Conservation (phyloP, 92 coral and sea anemone species). For the Parazoanthus swiftii region DNA sequence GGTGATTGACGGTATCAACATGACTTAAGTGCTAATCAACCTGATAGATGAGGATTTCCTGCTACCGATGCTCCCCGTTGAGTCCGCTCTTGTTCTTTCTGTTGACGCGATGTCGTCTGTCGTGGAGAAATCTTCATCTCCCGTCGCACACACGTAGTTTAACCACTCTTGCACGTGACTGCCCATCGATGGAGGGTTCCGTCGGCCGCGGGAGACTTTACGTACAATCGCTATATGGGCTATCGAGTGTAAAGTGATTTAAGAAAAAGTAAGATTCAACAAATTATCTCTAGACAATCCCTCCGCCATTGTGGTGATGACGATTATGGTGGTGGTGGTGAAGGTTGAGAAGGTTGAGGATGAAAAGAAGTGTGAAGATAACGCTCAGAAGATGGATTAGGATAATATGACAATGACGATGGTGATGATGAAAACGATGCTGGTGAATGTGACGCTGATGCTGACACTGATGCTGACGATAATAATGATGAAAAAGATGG, state of each 20-base stretch:
- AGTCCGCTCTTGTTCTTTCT: conserved; percentile 52
- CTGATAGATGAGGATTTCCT: conserved; percentile 40
- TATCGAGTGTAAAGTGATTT: conserved; percentile 4
- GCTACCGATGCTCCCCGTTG: conserved; percentile 20
- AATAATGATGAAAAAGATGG: neutral
- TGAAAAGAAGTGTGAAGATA: neutral
- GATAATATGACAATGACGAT: neutral
- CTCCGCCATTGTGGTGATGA: neutral
- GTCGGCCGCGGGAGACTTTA: conserved; percentile 92
- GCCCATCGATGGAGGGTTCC: conserved; percentile 99
- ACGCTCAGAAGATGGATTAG: neutral
- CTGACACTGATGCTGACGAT: neutral
- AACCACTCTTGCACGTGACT: conserved; percentile 97
- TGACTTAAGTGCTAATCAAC: neutral
- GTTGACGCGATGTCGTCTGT: conserved; percentile 61
- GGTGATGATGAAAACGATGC: neutral
- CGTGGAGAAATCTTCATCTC: conserved; percentile 73
- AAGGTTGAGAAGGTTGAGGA: neutral
- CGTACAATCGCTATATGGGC: conserved; percentile 87
- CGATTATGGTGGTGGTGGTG: neutral
- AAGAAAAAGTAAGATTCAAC: neutral
- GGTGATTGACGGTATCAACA: no score
- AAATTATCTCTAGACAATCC: neutral
- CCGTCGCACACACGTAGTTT: conserved; percentile 93
- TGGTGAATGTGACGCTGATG: neutral